A percentile compares a stretch with the other conserved stretches of the same genome.
Evolutionary conservation across 2,797 vertebrate genomes (phyloP).

Genomic region (Kryptopterus vitreolus): DNA sequence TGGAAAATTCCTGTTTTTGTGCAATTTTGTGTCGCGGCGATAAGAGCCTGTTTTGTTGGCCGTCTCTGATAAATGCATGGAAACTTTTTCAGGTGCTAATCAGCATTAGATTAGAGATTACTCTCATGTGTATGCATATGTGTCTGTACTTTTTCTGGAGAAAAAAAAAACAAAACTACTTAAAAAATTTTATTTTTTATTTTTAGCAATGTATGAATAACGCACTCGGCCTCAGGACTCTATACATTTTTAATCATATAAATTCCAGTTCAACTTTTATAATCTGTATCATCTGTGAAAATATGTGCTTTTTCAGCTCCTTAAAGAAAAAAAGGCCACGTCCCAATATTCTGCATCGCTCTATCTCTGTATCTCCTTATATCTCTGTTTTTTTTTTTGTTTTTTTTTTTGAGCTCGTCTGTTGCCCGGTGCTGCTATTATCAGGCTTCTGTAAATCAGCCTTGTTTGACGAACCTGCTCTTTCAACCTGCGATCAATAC

Average conservation of each 20-base stretch:
- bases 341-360: constrained; percentile 61
- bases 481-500: constrained; percentile 84
- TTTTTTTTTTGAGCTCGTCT: constrained; percentile 63
- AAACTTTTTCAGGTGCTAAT: constrained; percentile 85
- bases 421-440: constrained; percentile 75
- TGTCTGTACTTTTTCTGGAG: constrained; percentile 32
- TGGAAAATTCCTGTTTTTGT: constrained; percentile 80
- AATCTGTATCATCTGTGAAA: constrained; percentile 10
- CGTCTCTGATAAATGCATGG: constrained; percentile 80
- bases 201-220: constrained; percentile 41
- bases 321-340: constrained; percentile 36
- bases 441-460: constrained; percentile 80
- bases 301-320: constrained; percentile 3
- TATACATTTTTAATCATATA: constrained; percentile 1
- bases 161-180: too few species aligned
- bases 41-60: constrained; percentile 78
- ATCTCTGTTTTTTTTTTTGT: constrained; percentile 30
- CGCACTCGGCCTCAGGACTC: not conserved
- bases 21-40: constrained; percentile 76
- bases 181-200: not conserved
- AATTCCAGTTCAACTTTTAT: not conserved
- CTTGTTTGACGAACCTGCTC: constrained; percentile 83
- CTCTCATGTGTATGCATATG: constrained; percentile 49
- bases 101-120: constrained; percentile 81
- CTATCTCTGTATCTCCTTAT: constrained; percentile 28